Conservation (phyloP, 2,797 vertebrate genomes). For the Sitta carolinensis region DNA sequence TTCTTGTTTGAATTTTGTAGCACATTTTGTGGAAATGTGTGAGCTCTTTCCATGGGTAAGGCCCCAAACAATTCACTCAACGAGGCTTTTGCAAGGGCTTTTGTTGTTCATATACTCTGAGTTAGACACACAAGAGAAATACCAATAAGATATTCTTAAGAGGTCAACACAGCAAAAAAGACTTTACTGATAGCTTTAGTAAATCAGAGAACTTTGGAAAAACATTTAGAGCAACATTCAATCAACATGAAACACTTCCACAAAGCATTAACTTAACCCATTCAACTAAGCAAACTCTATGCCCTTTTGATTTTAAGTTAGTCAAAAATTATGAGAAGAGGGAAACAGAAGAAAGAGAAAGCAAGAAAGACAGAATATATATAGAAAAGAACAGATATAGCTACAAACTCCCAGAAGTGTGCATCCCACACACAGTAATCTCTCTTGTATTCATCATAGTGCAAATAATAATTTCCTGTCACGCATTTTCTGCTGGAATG, state of each 20-base stretch:
- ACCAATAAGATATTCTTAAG: not conserved
- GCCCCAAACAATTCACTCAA: not conserved
- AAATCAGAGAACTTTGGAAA: not conserved
- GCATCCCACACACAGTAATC: constrained; percentile 24
- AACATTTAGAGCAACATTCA: not conserved
- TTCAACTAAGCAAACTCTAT: not conserved
- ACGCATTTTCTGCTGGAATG: not conserved
- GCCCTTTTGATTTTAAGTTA: not conserved
- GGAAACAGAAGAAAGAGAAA: not conserved
- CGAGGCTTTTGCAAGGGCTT: not conserved
- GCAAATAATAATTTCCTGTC: constrained; percentile 35
- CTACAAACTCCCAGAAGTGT: not conserved
- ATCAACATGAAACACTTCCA: not conserved
- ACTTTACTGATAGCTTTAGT: not conserved
- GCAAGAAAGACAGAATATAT: not conserved
- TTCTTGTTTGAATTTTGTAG: not conserved
- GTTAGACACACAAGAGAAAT: not conserved
- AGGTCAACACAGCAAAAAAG: not conserved
- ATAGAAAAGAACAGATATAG: not conserved
- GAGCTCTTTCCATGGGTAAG: not conserved
- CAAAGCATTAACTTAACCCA: not conserved
- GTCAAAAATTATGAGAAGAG: not conserved
- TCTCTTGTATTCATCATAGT: not conserved
- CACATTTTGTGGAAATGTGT: not conserved
- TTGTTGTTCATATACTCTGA: not conserved